Base-by-base conservation (phyloP, 1,140 invertebrate genomes). In the Drosophila nebulosa region DNA sequence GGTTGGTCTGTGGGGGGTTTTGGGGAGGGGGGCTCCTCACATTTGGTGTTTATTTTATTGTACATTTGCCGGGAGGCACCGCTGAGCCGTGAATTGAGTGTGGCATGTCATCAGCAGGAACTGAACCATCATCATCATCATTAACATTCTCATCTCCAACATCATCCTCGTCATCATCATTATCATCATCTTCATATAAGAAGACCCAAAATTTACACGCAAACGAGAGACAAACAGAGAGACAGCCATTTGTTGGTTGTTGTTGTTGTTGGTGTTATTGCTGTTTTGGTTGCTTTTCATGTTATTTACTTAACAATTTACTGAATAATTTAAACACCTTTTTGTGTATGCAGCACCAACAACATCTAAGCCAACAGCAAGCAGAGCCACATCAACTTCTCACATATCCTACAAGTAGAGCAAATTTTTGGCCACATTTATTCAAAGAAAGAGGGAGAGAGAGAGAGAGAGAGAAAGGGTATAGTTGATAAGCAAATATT, bases 261-360 rank as follows among this genome's bases (percentile, higher is more conserved):
- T 74, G 53, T 63, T 74, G 30, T 61, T 66, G 53, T 36, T 56
- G 74, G 57, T 70, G 66, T 50, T 74, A 51, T 79, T 79, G 59
- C 65, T 78, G 71, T 64, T 36, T 46, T 72, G 64, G 53, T 63
- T 63, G 52, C 63, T 71, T 58, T 65, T 70, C 83, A 66, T 88
- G 83, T 79, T 88, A 88, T 86, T 86, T 88, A 83, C 84, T 89
- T 88, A 83, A 88, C 75, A 88, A 86, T 88, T 88, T 88, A 77
- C 84, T 88, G 83, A 88, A 88, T 88, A 88, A 88, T 88, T 88
- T 88, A 88, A 79, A 74, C 72, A 67, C 53, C 56, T 67, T 70
- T 69, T 50, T 46, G 39, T 42, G 64, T 53, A 39, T 16, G 14
- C 14, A 50, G 16, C 4, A 6, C 9, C 2, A 30, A 5, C n/a